Evolutionary conservation across 2,113 vertebrate genomes (phyloP).

Genomic region (Mirounga angustirostris): DNA sequence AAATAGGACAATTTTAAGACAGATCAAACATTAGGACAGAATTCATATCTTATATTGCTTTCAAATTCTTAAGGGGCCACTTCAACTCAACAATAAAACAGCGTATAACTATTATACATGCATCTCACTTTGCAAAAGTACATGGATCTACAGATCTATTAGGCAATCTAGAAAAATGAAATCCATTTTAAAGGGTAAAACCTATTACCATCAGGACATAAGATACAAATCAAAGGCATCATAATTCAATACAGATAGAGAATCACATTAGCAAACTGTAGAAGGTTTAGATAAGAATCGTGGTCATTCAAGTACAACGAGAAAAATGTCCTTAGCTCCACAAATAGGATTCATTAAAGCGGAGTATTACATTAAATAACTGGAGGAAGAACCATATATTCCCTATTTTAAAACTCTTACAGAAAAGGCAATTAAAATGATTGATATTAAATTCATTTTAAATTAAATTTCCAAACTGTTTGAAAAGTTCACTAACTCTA

Average conservation of each 20-base stretch:
- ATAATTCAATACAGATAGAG: slow-evolving; percentile 46
- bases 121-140: slow-evolving; percentile 72
- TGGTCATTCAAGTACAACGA: slow-evolving; percentile 30
- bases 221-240: slow-evolving; percentile 71
- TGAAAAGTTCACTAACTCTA: neutral
- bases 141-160: slow-evolving; percentile 73
- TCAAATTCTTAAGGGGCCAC: slow-evolving; percentile 75
- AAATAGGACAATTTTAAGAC: slow-evolving; percentile 53
- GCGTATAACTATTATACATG: slow-evolving; percentile 20
- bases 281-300: slow-evolving; percentile 54
- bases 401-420: neutral
- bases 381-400: slow-evolving; percentile 36
- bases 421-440: neutral
- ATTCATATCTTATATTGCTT: slow-evolving; percentile 77
- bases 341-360: neutral
- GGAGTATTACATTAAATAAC: slow-evolving; percentile 66
- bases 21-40: slow-evolving; percentile 76
- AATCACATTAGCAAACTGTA: slow-evolving; percentile 48
- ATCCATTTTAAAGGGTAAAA: slow-evolving; percentile 54
- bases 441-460: neutral
- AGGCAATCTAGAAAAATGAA: slow-evolving; percentile 76
- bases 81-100: slow-evolving; percentile 79
- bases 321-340: slow-evolving; percentile 73
- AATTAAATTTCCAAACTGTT: slow-evolving; percentile 25
- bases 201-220: neutral